Conservation (phyloP, 2,888 invertebrate genomes). For the Lepidochrysops patricia region DNA sequence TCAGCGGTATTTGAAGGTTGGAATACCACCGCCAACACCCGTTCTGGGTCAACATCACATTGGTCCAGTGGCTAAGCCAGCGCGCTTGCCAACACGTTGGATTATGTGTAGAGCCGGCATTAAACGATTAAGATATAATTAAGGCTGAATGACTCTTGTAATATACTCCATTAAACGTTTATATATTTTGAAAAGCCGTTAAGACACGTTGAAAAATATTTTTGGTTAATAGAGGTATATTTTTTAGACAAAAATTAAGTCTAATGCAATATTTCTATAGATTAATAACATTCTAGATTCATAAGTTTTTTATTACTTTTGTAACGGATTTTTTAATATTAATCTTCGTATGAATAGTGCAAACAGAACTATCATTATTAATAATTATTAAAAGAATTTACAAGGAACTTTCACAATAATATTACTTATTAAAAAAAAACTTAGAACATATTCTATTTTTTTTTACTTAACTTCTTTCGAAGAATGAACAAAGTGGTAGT, state of each 20-base stretch:
- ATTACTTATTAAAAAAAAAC: background rate
- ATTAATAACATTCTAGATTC: background rate
- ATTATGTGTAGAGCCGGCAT: too few species aligned
- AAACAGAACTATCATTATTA: slow-evolving; percentile 11
- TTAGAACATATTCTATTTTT: slow-evolving; percentile 4
- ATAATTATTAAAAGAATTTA: slow-evolving; percentile 4
- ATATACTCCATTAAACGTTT: background rate
- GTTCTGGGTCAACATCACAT: too few species aligned
- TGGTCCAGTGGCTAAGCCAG: too few species aligned
- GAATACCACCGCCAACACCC: too few species aligned
- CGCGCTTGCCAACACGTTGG: too few species aligned
- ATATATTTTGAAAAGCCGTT: slow-evolving; percentile 7
- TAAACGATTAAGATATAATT: background rate
- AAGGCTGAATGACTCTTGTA: slow-evolving; percentile 6
- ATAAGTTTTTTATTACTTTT: background rate
- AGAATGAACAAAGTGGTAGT: slow-evolving; percentile 16
- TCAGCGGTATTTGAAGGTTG: too few species aligned
- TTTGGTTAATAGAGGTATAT: slow-evolving; percentile 12
- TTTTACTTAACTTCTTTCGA: background rate
- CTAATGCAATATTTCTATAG: background rate
- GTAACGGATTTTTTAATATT: background rate
- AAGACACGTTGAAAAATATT: slow-evolving; percentile 11
- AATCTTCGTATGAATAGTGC: slow-evolving; percentile 9
- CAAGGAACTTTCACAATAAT: slow-evolving; percentile 15
- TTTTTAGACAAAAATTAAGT: background rate